Base-by-base conservation (phyloP, 2,888 invertebrate species). In the Xylocampa areola region DNA sequence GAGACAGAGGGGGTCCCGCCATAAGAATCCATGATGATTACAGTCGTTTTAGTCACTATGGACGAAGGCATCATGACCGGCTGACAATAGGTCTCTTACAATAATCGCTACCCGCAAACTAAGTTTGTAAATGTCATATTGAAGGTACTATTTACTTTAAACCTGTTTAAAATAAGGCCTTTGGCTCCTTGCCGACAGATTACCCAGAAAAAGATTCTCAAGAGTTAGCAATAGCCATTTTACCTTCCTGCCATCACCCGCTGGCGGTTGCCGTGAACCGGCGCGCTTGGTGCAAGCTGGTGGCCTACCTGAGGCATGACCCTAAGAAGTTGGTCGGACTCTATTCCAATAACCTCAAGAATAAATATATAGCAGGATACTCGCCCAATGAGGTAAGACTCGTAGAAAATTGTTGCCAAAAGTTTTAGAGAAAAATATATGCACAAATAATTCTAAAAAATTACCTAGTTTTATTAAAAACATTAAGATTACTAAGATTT, bases 221-320 rank as follows among this genome's bases (percentile, higher is more conserved):
- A 69, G 80, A 87, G 6, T 85, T 97, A 39, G 96, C 96, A 0
- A 82, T 96, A 50, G 96, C 96, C 54, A 92, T 96, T 4, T 85
- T 98, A 19, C 90, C 96, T 10, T 95, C 96, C 33, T 95, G 96
- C 43, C 97, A 98, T 88, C 96, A 98, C 87, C 97, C 97, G 1
- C 94, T 95, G 30, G 95, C 97, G 30, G 90, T 94, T 17, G 89
- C 90, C 16, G 90, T 94, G 19, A 92, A 95, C 67, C 91, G 94
- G 4, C 93, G 95, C 73, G 91, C 97, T 33, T 98, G 98, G 98
- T 84, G 94, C 40, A 96, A 94, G 61, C 94, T 97, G 35, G 86
- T 95, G 2, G 92, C 94, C 47, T 93, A 95, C 71, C 89, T 96
- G 33, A 90, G 95, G 11, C 88, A 95, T 0, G 93, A 95, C 43